Evolutionary conservation across 2,888 invertebrate species (phyloP), one percentile per base, ranked within the genome.

Genomic region (Leucozona laternaria): DNA sequence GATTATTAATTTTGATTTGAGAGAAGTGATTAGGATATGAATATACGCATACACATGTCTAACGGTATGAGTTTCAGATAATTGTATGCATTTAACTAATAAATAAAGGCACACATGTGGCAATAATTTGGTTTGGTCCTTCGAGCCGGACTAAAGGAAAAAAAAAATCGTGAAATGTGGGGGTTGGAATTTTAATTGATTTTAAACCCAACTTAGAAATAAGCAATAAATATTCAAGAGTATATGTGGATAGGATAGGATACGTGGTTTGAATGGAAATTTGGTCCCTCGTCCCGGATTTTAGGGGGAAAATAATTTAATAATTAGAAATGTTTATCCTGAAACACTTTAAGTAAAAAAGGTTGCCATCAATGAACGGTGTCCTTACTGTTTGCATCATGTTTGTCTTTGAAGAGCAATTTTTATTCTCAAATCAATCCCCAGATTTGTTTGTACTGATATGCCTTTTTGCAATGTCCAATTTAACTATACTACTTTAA

Each of bases 1-100:
- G 43, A 71, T 86, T 78, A 86, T 82, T 82, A 86, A 86, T 86
- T 86, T 79, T 79, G 86, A 82, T 86, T 86, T 82, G 82, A 25
- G 40, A 37, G 48, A 48, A 34, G 53, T 73, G 86, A 86, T 86
- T 68, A 40, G 68, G 48, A 50, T 34, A 22, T 17, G 13, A 4
- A 5, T 64, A 20, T 31, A 25, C 20, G 7, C 2, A 22, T 2
- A 3, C 20, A 31, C 0, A 1, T 11, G 43, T 4, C 0, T 45
- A 28, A 20, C 5, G 20, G 7, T 45, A 45, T 45, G 15, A n/a
- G n/a, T 17, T 7, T 15, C 25, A n/a, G 22, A 25, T 43, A 20
- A 66, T 64, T 64, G 43, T n/a, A 43, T 62, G 25, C n/a, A 43
- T 62, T 45, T 64, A 22, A 64, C 64, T 64, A 64, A 64, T 48